phyloP scores from a whole-genome alignment of 1,140 invertebrate species.

The Ptiloglossa arizonensis region DNA sequence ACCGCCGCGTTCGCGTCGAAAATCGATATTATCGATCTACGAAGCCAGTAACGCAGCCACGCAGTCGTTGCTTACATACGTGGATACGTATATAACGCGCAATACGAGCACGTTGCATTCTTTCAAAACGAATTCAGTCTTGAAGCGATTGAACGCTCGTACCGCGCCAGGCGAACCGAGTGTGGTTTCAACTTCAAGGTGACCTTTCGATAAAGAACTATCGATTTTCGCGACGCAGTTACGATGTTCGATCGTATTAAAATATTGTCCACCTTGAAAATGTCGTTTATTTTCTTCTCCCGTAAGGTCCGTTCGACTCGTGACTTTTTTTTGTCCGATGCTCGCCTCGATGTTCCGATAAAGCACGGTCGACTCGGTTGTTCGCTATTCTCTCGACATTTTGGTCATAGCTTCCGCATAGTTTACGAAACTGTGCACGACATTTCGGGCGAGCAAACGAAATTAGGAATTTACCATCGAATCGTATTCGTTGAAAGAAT shows the following conservation, averaged over 20 bases:
- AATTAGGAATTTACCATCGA: too few species aligned
- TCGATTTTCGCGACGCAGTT: constrained; percentile 35
- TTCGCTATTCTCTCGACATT: too few species aligned
- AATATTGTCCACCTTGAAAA: neutral
- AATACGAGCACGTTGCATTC: constrained; percentile 13
- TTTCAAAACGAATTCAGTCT: constrained; percentile 1
- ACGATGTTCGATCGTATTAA: neutral
- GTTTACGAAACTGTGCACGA: too few species aligned
- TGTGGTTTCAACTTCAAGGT: constrained; percentile 47
- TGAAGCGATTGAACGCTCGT: neutral
- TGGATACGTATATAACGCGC: neutral
- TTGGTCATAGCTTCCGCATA: too few species aligned
- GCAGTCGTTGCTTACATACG: neutral
- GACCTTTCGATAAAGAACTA: constrained; percentile 43
- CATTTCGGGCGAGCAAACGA: too few species aligned
- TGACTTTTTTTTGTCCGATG: neutral
- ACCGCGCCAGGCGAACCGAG: neutral
- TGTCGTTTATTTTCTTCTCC: neutral
- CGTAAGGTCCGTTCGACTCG: neutral
- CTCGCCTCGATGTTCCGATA: too few species aligned
- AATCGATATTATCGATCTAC: constrained; percentile 6
- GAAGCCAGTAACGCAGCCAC: too few species aligned
- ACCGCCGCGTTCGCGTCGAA: neutral
- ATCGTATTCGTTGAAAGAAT: too few species aligned
- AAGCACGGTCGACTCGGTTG: too few species aligned